Base-by-base conservation (phyloP, 2,888 invertebrate genomes). In the Tiphia femorata region DNA sequence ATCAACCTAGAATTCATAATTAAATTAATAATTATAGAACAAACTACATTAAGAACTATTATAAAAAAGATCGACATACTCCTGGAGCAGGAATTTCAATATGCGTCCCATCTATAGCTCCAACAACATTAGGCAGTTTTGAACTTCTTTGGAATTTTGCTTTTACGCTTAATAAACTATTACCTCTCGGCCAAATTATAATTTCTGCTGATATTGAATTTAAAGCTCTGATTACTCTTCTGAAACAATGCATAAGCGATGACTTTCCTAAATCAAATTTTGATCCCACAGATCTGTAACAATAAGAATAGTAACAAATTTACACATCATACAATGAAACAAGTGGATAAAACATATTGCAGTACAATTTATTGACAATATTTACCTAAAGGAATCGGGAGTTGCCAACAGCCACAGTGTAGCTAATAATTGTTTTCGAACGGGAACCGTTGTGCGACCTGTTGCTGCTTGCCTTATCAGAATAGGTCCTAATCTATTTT, bases 231-330 rank as follows among this genome's bases (percentile, higher is more conserved):
- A 43, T 14, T 27, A 43, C 43, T 12, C 27, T 17, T 0, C 29
- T n/a, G 3, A 43, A 17, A 43, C 29, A 29, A 4, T 43, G 19
- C 27, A 19, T 27, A 1, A 43, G n/a, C n/a, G 44, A 44, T 30
- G 44, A 44, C 8, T 44, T 44, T 12, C 12, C 4, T 1, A 44
- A 30, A 1, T 30, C 12, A 12, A 30, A 44, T 3, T 44, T 44
- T 12, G 29, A 29, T 10, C 44, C 10, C 19, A 44, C 30, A 44
- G 44, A 44, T 44, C 30, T 44, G 4, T 29, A 29, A 29, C 2
- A 20, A 14, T 44, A 3, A 19, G 17, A n/a, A 4, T 19, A 1
- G 25, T 29, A n/a, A 29, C 1, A 29, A 29, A 29, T 29, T 29
- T 3, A 2, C 8, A 40, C 21, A 40, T 4, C 1, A 41, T n/a